Evolutionary conservation across 2,888 invertebrate species (phyloP), one percentile per base, ranked within the genome.

Genomic region (Ichneumon xanthorius): DNA sequence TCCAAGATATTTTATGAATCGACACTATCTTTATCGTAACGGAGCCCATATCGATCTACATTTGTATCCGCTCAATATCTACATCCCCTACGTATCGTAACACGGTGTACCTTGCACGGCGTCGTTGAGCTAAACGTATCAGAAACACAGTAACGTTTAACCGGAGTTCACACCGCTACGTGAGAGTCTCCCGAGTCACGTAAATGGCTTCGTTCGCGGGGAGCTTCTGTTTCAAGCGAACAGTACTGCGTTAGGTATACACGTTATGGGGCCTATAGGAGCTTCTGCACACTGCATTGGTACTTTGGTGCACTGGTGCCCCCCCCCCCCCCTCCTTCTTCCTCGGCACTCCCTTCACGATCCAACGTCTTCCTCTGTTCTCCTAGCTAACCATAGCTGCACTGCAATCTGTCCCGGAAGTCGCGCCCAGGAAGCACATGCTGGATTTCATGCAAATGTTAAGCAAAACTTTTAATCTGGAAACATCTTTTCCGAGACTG

Each of bases 181-280:
- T 73, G 73, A 61, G 26, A n/a, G 37, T 58, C 73, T 73, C 73
- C 16, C 40, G 58, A 73, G 73, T 73, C 73, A 73, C 73, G 73
- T 73, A 73, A 61, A 73, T 73, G 73, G 73, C 73, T 73, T 45
- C 58, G 58, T 73, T 73, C 73, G 73, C 58, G 61, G 22, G 26
- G 61, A 73, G 73, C 73, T 73, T 73, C 73, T 58, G 73, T 30
- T 73, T 26, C 61, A 61, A 26, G n/a, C 16, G 40, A 26, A 26
- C 40, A 40, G 45, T 61, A 73, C 58, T 45, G 58, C 73, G 58
- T 73, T 73, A 73, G 58, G 61, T 73, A 73, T 16, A 73, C 61
- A 73, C 45, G 58, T 73, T 73, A 58, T 61, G 73, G 45, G 61
- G 58, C 73, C 73, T 61, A 73, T 16, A 73, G 73, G 45, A 73